Evolutionary conservation across 2,113 vertebrate species (phyloP), one percentile per base, ranked within the genome.

Genomic region (Podarcis raffonei): DNA sequence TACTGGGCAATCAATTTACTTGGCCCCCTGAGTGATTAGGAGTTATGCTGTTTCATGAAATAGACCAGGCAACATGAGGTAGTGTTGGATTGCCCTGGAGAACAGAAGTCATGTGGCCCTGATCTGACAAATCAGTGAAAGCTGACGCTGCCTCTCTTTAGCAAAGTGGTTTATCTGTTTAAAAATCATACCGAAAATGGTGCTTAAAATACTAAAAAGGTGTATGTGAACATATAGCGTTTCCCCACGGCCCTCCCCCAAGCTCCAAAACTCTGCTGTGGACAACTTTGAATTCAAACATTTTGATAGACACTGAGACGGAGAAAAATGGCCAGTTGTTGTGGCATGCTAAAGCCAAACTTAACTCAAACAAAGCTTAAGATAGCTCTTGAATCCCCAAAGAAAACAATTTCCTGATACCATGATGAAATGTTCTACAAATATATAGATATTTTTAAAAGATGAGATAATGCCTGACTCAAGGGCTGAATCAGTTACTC

Each of bases 111-210:
- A 78, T 0, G 0, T 62, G 25, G 27, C 3, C 0, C 6, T 81
- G 74, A 39, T 88, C 57, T 32, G 37, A 27, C 22, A 81, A 87
- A 90, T 65, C 1, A 9, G 18, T 27, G 83, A 65, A 76, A 87
- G 75, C 37, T 68, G 32, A 37, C 42, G 81, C 69, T 83, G 48
- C 42, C 88, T 90, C 89, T 88, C 68, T 35, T 86, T 93, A 88
- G 93, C 72, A 1, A 88, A 92, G 81, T 27, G 25, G 23, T 39
- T 65, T 37, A 76, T 59, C 9, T 37, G 48, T 37, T 62, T 85
- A 39, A 59, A n/a, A 39, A 32, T 32, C 3, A 35, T 16, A 37
- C 27, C 37, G 32, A 62, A 37, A 37, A 6, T 57, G 8, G 69
- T 35, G 32, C 69, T 85, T 39, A 35, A 62, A 81, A 11, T 81